Conservation (phyloP, 2,888 invertebrate species). For the Spicauda simplicius region DNA sequence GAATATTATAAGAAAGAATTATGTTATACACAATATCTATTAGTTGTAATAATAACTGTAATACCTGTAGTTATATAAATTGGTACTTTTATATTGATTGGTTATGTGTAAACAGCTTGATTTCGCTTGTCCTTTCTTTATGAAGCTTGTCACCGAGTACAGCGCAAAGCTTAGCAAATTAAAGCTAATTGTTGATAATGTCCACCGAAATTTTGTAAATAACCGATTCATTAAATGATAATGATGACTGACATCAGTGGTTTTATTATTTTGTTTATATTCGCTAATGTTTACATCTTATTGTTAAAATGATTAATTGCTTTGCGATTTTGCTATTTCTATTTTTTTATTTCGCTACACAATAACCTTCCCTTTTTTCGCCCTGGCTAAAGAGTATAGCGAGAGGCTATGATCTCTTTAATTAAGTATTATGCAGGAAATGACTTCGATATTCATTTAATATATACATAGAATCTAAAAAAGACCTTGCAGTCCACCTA, state of each 20-base stretch:
- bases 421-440: too few species aligned
- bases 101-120: slow-evolving; percentile 44
- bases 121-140: slow-evolving; percentile 39
- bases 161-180: slow-evolving; percentile 44
- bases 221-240: slow-evolving; percentile 77
- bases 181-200: slow-evolving; percentile 62
- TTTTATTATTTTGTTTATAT: slow-evolving; percentile 47
- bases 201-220: slow-evolving; percentile 83
- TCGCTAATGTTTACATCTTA: too few species aligned
- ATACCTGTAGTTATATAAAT: slow-evolving; percentile 3
- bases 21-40: background rate
- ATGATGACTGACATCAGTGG: slow-evolving; percentile 67
- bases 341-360: too few species aligned
- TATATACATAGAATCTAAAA: too few species aligned
- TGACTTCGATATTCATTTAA: too few species aligned
- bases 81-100: slow-evolving; percentile 23
- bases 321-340: too few species aligned
- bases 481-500: too few species aligned
- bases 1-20: background rate
- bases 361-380: too few species aligned
- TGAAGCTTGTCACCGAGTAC: slow-evolving; percentile 40
- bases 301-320: too few species aligned
- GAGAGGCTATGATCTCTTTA: too few species aligned
- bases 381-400: too few species aligned
- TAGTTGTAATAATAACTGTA: slow-evolving; percentile 5